Evolutionary conservation across 1,140 invertebrate genomes (phyloP), one percentile per base, ranked within the genome.

Genomic region (Hydropsyche tenuis): DNA sequence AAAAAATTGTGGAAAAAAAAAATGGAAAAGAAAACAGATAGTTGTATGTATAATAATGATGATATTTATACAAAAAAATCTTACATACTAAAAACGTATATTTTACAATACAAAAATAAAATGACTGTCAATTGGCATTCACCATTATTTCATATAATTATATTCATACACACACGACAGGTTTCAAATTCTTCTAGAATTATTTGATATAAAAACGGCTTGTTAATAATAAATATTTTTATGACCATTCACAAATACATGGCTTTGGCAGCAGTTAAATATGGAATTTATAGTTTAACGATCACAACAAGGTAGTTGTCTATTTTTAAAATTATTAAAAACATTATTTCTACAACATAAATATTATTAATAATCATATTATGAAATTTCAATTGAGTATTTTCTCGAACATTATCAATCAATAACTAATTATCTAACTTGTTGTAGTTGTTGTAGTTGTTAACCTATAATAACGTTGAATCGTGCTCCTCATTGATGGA

Each of bases 111-210:
- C 66, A 74, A 37, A 37, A 37, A 37, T 48, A 51, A 42, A 63
- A 69, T 74, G 73, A 74, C 73, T 74, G 73, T 70, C 23, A 68
- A 73, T 69, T 70, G 51, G 65, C 73, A 74, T 63, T 63, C 66
- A 64, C 73, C 73, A 63, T 70, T 25, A 51, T 72, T 66, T 69
- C 70, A 62, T 77, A 74, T 71, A 76, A 70, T 45, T 71, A 77
- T 62, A 77, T 68, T 51, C 75, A 77, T 70, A 69, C 75, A 73
- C 62, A 76, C 72, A 65, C 45, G 71, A 74, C 68, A 48, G 56
- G 27, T 60, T 25, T 27, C 25, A 60, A 60, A 60, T 60, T 60
- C 12, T 25, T 60, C 56, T 60, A 60, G 12, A 60, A 60, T 60
- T 23, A 60, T 25, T 60, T 60, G 22, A 60, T 60, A 60, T 16